phyloP scores from a whole-genome alignment of 2,797 vertebrate genomes.

The Aeoliscus strigatus region DNA sequence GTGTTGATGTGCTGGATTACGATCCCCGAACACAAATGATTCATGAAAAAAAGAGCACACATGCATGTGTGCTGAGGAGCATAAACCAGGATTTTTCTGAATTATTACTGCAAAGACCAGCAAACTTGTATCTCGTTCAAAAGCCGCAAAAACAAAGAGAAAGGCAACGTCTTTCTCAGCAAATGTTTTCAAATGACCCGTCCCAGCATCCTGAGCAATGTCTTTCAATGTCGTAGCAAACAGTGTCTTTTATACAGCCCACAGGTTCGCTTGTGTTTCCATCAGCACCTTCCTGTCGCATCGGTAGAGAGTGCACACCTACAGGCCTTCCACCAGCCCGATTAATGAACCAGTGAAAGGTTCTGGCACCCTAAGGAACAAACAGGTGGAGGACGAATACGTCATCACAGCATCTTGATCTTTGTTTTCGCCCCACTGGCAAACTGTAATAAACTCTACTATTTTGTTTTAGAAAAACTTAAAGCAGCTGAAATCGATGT shows the following conservation, averaged over 20 bases:
- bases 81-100: slow-evolving; percentile 60
- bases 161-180: slow-evolving; percentile 9
- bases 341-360: slow-evolving; percentile 59
- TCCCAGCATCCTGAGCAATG: slow-evolving; percentile 9
- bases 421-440: slow-evolving; percentile 5
- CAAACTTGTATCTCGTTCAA: slow-evolving; percentile 14
- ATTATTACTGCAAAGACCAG: slow-evolving; percentile 52
- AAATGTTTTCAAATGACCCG: slow-evolving; percentile 16
- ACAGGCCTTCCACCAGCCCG: slow-evolving; percentile 43
- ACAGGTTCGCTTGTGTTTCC: slow-evolving; percentile 34
- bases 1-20: slow-evolving; percentile 62
- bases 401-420: slow-evolving; percentile 1
- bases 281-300: slow-evolving; percentile 57
- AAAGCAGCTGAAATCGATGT: neutral
- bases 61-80: slow-evolving; percentile 55
- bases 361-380: slow-evolving; percentile 45
- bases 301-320: slow-evolving; percentile 40
- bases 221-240: slow-evolving; percentile 15
- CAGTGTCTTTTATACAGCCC: slow-evolving; percentile 13
- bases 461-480: too few relatives aligned
- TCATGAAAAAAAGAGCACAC: slow-evolving; percentile 56
- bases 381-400: slow-evolving; percentile 27
- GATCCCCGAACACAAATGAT: slow-evolving; percentile 66
- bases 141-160: slow-evolving; percentile 9
- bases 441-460: too few relatives aligned